phyloP scores from a whole-genome alignment of 2,797 vertebrate species.

The Mycteria americana region DNA sequence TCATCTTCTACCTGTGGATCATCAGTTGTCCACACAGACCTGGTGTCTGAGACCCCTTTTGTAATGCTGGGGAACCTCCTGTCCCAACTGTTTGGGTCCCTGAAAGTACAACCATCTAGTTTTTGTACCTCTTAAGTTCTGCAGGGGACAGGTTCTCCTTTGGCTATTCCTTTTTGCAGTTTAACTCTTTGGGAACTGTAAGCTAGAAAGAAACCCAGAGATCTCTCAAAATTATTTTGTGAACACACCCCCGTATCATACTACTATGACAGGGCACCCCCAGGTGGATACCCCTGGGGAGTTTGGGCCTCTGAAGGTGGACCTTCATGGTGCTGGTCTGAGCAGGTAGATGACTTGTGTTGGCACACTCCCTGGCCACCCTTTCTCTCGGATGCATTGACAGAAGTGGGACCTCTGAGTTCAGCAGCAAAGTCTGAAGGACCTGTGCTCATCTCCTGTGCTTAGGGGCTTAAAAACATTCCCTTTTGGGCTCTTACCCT shows the following conservation, averaged over 20 bases:
- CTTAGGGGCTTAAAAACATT: background rate
- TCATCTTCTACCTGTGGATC: background rate
- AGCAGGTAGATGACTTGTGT: background rate
- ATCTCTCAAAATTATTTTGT: background rate
- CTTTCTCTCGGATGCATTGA: background rate
- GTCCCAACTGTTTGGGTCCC: background rate
- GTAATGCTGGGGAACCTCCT: background rate
- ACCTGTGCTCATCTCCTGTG: background rate
- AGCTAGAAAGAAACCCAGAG: background rate
- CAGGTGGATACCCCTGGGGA: background rate
- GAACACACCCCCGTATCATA: background rate
- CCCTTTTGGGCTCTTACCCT: background rate
- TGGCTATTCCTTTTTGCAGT: background rate
- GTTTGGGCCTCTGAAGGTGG: background rate
- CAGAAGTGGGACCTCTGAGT: background rate
- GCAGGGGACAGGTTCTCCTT: background rate
- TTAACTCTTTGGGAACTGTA: background rate
- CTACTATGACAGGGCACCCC: background rate
- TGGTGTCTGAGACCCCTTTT: background rate
- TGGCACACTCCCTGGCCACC: background rate
- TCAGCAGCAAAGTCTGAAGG: background rate
- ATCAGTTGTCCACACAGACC: background rate
- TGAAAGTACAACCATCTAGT: background rate
- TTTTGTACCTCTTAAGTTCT: background rate
- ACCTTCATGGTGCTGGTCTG: background rate